Percentiles rank a stretch among this genome's conserved stretches.
phyloP scores from a whole-genome alignment of 2,113 vertebrate species.

The Psittacula cyanocephala region DNA sequence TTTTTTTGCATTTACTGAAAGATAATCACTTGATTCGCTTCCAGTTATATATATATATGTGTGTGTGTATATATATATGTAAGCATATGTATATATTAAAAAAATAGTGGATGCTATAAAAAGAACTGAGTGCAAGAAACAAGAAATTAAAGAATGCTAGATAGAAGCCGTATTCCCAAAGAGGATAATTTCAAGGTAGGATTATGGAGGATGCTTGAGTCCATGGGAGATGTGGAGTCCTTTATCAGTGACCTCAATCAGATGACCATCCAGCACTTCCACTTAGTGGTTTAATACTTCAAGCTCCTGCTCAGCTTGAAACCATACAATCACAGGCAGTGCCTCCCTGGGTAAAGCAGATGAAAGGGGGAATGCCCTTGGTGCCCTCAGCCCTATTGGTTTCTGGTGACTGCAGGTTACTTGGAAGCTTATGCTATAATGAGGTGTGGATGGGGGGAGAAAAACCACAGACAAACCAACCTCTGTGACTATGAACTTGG shows the following conservation, averaged over 20 bases:
- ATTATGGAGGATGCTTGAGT: background rate
- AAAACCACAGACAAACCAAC: background rate
- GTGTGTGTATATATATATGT: background rate
- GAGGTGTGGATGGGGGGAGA: background rate
- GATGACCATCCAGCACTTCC: background rate
- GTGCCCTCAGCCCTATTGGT: background rate
- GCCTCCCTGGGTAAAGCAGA: background rate
- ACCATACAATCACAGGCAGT: background rate
- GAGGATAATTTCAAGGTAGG: background rate
- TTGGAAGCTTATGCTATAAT: background rate
- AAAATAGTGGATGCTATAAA: background rate
- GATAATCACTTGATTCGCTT: background rate
- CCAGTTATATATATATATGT: background rate
- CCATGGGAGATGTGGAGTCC: background rate
- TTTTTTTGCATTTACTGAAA: slow-evolving; percentile 22
- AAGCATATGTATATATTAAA: background rate
- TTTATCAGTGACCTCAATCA: background rate
- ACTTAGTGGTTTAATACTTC: background rate
- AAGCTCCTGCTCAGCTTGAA: background rate
- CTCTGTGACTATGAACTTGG: background rate
- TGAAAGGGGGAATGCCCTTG: background rate
- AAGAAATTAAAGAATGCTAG: background rate
- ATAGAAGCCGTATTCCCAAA: background rate
- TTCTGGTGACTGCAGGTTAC: background rate
- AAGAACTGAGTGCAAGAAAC: background rate